Evolutionary conservation across 2,797 vertebrate genomes (phyloP).

Genomic region (Betta splendens): DNA sequence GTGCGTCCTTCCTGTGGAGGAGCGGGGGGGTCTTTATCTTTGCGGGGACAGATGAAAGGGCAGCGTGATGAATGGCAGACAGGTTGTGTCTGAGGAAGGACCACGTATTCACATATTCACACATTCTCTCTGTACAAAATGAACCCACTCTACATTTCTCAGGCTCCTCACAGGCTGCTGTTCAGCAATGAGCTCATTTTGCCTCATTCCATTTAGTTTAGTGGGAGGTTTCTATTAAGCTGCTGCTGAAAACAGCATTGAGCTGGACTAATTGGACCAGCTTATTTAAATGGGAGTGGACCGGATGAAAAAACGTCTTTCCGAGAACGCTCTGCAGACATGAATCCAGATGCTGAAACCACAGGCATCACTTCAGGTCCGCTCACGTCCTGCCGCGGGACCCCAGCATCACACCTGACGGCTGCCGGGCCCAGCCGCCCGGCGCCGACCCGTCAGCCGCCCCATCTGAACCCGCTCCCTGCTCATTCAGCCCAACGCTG

Average conservation of each 20-base stretch:
- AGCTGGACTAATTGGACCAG: slow-evolving; percentile 9
- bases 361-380: neutral
- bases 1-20: too few relatives aligned
- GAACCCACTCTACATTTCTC: slow-evolving; percentile 2
- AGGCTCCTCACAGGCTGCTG: neutral
- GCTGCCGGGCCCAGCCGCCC: slow-evolving; percentile 9
- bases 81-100: too few relatives aligned
- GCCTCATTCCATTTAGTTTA: too few relatives aligned
- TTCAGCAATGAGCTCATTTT: too few relatives aligned
- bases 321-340: neutral
- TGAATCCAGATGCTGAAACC: slow-evolving; percentile 4
- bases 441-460: neutral
- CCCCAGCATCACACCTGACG: slow-evolving; percentile 31
- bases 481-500: slow-evolving; percentile 35
- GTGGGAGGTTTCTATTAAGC: neutral
- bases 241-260: neutral
- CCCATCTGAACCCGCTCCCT: slow-evolving; percentile 31
- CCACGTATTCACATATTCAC: too few relatives aligned
- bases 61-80: too few relatives aligned
- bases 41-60: too few relatives aligned
- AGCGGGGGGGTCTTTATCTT: too few relatives aligned
- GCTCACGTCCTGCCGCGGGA: slow-evolving; percentile 44
- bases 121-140: too few relatives aligned
- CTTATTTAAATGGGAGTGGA: too few relatives aligned
- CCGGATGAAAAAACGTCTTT: slow-evolving; percentile 7